phyloP scores from a whole-genome alignment of 2,797 vertebrate genomes.

The Percopsis omiscomaycus region DNA sequence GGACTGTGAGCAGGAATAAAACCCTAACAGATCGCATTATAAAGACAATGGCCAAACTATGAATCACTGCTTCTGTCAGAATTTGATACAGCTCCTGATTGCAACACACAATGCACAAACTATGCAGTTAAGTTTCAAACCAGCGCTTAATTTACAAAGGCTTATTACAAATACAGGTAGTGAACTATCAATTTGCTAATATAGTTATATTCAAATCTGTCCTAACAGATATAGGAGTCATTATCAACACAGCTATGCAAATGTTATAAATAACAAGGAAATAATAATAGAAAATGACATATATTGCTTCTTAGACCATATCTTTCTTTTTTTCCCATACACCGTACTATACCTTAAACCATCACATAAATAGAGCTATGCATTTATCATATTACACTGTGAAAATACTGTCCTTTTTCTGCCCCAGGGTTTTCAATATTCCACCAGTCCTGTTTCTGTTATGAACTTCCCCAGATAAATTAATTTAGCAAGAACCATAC shows the following conservation, averaged over 20 bases:
- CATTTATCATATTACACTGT: slow-evolving; percentile 60
- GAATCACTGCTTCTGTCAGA: slow-evolving; percentile 17
- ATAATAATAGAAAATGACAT: slow-evolving; percentile 29
- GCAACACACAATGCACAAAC: slow-evolving; percentile 87
- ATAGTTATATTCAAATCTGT: slow-evolving; percentile 18
- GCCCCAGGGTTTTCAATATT: slow-evolving; percentile 61
- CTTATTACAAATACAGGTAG: slow-evolving; percentile 17
- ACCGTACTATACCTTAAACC: slow-evolving; percentile 4
- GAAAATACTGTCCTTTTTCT: slow-evolving; percentile 66
- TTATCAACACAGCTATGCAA: slow-evolving; percentile 18
- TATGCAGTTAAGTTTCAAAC: slow-evolving; percentile 78
- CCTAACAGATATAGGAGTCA: slow-evolving; percentile 14
- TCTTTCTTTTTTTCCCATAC: slow-evolving; percentile 30
- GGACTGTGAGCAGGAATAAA: too few relatives aligned
- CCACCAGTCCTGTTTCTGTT: slow-evolving; percentile 34
- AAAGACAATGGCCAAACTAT: neutral
- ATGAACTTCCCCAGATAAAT: neutral
- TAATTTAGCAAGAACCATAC: neutral
- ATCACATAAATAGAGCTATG: slow-evolving; percentile 7
- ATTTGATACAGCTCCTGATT: slow-evolving; percentile 79
- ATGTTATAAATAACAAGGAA: slow-evolving; percentile 26
- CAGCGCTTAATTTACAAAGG: slow-evolving; percentile 71
- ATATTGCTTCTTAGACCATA: slow-evolving; percentile 67
- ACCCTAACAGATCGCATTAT: neutral
- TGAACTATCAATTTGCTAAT: slow-evolving; percentile 19